phyloP scores from a whole-genome alignment of 2,113 vertebrate genomes.

The Arvicanthis niloticus region DNA sequence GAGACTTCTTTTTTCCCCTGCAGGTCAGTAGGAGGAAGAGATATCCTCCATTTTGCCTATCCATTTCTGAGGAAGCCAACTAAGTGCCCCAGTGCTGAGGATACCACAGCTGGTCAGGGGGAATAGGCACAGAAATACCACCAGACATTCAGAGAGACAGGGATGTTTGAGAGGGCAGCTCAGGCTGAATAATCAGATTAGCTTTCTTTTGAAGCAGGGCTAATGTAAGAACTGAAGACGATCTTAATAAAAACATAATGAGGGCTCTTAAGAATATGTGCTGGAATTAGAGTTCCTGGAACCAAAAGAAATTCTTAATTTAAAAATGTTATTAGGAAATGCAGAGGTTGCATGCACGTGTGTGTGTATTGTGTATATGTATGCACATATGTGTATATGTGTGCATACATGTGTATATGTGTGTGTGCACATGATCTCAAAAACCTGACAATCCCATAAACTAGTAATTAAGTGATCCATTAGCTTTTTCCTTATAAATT shows the following conservation, averaged over 20 bases:
- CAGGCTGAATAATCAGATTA: constrained; percentile 56
- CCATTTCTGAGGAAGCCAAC: background rate
- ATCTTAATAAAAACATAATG: constrained; percentile 51
- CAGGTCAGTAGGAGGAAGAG: background rate
- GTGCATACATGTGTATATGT: background rate
- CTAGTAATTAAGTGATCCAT: background rate
- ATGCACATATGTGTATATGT: background rate
- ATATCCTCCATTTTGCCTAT: background rate
- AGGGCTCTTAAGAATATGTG: constrained; percentile 36
- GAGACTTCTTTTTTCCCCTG: background rate
- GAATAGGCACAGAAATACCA: background rate
- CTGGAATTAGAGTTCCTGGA: constrained; percentile 57
- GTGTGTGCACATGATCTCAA: background rate
- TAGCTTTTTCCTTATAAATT: constrained; percentile 33
- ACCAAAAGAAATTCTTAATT: constrained; percentile 51
- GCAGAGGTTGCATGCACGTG: background rate
- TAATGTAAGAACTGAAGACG: constrained; percentile 53
- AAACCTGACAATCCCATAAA: constrained; percentile 21
- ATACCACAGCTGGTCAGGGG: background rate
- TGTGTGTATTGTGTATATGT: background rate
- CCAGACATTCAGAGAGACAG: constrained; percentile 16
- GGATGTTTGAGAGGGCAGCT: background rate
- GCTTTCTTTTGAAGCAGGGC: constrained; percentile 20
- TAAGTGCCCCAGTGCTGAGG: background rate
- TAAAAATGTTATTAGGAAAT: constrained; percentile 43